Evolutionary conservation across 1,140 invertebrate genomes (phyloP).

Genomic region (Condylostylus longicornis): DNA sequence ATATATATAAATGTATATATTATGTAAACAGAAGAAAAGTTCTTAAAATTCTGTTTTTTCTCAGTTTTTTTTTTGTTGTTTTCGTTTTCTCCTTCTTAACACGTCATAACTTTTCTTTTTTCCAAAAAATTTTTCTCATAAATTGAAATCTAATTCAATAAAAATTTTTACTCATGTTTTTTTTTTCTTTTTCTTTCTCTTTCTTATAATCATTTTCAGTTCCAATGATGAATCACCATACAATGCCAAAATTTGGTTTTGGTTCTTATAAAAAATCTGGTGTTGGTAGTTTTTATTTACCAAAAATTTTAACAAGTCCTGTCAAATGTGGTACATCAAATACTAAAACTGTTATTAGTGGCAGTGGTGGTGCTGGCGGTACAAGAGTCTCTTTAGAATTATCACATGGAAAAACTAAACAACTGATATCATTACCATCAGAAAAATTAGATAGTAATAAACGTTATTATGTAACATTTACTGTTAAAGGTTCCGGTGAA

Average conservation of each 20-base stretch:
- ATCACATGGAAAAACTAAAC: conserved; percentile 62
- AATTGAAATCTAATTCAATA: too few species aligned
- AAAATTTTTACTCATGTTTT: too few species aligned
- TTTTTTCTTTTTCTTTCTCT: background rate
- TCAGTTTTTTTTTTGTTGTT: too few species aligned
- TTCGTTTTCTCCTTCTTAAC: too few species aligned
- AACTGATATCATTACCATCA: conserved; percentile 67
- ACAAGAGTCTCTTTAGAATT: conserved; percentile 53
- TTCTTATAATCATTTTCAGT: conserved; percentile 36
- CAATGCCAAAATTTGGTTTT: conserved; percentile 50
- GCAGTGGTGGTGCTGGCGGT: conserved; percentile 4
- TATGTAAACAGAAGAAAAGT: too few species aligned
- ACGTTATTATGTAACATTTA: conserved; percentile 78
- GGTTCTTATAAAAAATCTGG: conserved; percentile 28
- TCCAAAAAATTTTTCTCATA: too few species aligned
- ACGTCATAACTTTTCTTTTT: too few species aligned
- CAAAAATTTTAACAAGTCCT: conserved; percentile 27
- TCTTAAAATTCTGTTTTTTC: too few species aligned
- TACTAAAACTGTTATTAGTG: conserved; percentile 6
- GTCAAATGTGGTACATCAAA: background rate
- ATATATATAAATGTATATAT: too few species aligned
- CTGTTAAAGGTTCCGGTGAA: conserved; percentile 48
- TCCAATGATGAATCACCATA: conserved; percentile 55
- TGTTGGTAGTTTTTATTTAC: conserved; percentile 32
- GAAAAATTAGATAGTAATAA: conserved; percentile 74